Conservation (phyloP, 1,140 invertebrate genomes). For the Vollenhovia emeryi region DNA sequence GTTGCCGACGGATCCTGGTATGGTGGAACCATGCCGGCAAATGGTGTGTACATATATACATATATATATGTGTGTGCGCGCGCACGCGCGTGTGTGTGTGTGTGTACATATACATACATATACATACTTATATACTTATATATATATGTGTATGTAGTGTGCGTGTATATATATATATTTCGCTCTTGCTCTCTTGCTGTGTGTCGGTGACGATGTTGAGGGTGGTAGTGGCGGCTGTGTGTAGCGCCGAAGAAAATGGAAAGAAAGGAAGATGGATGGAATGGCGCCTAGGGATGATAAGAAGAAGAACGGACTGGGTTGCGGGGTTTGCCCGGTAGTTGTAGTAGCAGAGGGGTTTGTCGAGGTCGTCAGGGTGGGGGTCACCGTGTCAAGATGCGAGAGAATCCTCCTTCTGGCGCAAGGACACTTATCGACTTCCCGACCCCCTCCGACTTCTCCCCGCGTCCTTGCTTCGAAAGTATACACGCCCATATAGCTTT, state of each 20-base stretch:
- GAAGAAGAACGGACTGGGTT: slow-evolving; percentile 66
- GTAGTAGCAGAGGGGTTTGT: slow-evolving; percentile 52
- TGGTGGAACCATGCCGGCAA: slow-evolving; percentile 70
- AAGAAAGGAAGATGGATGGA: slow-evolving; percentile 85
- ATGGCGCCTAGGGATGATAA: slow-evolving; percentile 77
- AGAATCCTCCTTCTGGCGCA: slow-evolving; percentile 71
- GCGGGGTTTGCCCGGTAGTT: slow-evolving; percentile 42
- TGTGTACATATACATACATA: too few species aligned
- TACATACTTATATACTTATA: too few species aligned
- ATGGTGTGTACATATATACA: too few species aligned
- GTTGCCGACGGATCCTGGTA: slow-evolving; percentile 66
- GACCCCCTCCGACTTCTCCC: slow-evolving; percentile 52
- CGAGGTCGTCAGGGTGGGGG: slow-evolving; percentile 66
- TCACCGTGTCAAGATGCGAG: slow-evolving; percentile 76
- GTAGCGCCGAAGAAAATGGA: slow-evolving; percentile 82
- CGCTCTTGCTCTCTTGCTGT: slow-evolving; percentile 35
- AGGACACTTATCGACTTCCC: slow-evolving; percentile 75
- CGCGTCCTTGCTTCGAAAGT: slow-evolving; percentile 59
- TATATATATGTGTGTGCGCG: too few species aligned
- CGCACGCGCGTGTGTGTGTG: too few species aligned
- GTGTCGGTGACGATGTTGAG: slow-evolving; percentile 18
- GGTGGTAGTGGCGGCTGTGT: slow-evolving; percentile 58
- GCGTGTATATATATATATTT: too few species aligned
- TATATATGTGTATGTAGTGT: too few species aligned
- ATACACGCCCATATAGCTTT: slow-evolving; percentile 66